Percentiles rank a stretch among this genome's conserved stretches.
These are phyloP conservation scores for Chamaedrilus cognettii DNA, from an alignment of 2,888 invertebrate species.

Conservation along the genomic window DNA sequence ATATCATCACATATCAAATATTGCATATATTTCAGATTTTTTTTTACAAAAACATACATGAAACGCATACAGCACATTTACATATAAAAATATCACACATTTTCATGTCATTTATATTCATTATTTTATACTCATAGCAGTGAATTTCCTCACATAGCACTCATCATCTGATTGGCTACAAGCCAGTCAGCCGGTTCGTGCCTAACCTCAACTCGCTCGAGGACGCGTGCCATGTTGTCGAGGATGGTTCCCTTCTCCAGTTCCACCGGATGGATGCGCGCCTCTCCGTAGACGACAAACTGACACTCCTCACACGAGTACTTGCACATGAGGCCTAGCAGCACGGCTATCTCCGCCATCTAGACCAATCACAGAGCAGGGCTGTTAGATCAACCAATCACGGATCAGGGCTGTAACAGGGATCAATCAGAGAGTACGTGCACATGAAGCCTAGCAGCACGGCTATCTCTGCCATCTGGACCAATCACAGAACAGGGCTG, in stretches of 20 bases:
- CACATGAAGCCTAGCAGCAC: conserved; percentile 60
- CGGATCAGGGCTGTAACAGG: conserved; percentile 45
- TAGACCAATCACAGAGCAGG: too few species aligned
- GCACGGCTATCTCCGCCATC: conserved; percentile 56
- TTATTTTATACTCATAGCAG: too few species aligned
- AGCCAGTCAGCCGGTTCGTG: neutral
- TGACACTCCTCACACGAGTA: conserved; percentile 59
- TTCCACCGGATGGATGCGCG: conserved; percentile 54
- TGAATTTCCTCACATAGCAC: too few species aligned
- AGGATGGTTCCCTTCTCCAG: conserved; percentile 59
- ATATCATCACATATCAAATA: too few species aligned
- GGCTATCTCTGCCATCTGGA: conserved; percentile 49
- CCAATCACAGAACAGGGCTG: too few species aligned
- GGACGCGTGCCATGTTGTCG: conserved; percentile 52
- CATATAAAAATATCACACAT: too few species aligned
- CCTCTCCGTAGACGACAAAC: conserved; percentile 48
- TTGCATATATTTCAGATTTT: too few species aligned
- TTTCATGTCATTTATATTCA: too few species aligned
- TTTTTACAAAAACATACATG: too few species aligned
- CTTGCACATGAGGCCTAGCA: conserved; percentile 61
- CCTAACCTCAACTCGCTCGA: conserved; percentile 29
- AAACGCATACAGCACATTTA: too few species aligned
- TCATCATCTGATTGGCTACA: too few species aligned
- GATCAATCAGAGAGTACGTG: conserved; percentile 59
- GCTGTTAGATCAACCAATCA: conserved; percentile 36